Evolutionary conservation across 2,888 invertebrate species (phyloP).

Genomic region (Drosophila mimetica): DNA sequence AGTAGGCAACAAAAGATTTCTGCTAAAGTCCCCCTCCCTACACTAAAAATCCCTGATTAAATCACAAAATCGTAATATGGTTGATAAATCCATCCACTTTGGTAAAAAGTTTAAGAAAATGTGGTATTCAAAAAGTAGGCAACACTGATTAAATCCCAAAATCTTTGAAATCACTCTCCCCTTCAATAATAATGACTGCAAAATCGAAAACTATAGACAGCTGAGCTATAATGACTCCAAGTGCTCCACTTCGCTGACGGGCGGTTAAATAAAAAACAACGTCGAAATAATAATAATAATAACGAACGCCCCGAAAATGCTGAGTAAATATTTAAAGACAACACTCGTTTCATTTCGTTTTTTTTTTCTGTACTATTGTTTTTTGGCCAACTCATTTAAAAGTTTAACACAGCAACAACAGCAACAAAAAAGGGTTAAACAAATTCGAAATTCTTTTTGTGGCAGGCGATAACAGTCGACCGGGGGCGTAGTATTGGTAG

Average conservation of each 20-base stretch:
- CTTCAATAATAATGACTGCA: too few relatives aligned
- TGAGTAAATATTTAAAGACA: conserved; percentile 83
- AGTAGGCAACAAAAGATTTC: too few relatives aligned
- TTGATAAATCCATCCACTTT: too few relatives aligned
- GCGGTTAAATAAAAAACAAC: conserved; percentile 39
- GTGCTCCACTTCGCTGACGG: conserved; percentile 69
- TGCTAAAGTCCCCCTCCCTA: too few relatives aligned
- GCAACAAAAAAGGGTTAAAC: conserved; percentile 75
- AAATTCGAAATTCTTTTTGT: conserved; percentile 64
- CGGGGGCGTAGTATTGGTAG: conserved; percentile 35
- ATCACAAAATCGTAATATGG: too few relatives aligned
- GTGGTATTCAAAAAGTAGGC: too few relatives aligned
- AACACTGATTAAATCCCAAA: too few relatives aligned
- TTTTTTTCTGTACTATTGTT: conserved; percentile 10
- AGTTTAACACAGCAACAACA: too few relatives aligned
- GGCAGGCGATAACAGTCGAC: conserved; percentile 56
- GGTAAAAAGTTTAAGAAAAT: too few relatives aligned
- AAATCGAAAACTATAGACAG: too few relatives aligned
- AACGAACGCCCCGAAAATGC: conserved; percentile 67
- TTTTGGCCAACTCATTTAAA: conserved; percentile 71
- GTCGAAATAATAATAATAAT: conserved; percentile 22
- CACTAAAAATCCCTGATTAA: too few relatives aligned
- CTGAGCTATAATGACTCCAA: conserved; percentile 64
- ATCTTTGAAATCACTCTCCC: too few relatives aligned
- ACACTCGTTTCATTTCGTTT: conserved; percentile 24